Evolutionary conservation across 1,140 invertebrate species (phyloP), one percentile per base, ranked within the genome.

Genomic region (Zaprionus capensis): DNA sequence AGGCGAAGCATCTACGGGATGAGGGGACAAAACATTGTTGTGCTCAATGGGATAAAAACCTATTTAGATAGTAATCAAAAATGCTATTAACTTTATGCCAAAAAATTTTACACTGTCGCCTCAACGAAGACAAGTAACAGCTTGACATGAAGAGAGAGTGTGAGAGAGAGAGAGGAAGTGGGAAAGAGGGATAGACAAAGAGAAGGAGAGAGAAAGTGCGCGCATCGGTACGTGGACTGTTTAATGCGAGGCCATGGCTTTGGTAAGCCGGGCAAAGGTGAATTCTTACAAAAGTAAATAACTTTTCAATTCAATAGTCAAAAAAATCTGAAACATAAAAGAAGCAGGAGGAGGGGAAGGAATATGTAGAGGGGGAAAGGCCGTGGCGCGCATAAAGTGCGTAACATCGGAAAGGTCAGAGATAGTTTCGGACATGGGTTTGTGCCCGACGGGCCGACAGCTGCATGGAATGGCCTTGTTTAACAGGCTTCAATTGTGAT

Each of bases 51-150:
- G 76, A 82, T 76, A 82, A 82, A 82, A 82, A 82, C 81, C 81
- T 82, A 82, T 82, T 82, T 82, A 82, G 81, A 82, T 82, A 82
- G 81, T 82, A 82, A 82, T 82, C 81, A 82, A 82, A 82, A 82
- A 82, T 82, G 81, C 81, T 82, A 82, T 82, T 82, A 82, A 82
- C 81, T 82, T 82, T 83, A 82, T 82, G 81, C 80, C 81, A 82
- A 82, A 79, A 82, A 82, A 82, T 82, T 82, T 82, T 82, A 82
- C 81, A 82, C 82, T 82, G 80, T 82, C 80, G 80, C 28, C 34
- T 65, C 63, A 53, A n/a, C 28, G 31, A 31, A 55, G 49, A 36
- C 28, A 36, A 53, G 51, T 22, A 34, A 12, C 38, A 31, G 63
- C 26, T 36, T 38, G 58, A 14, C 22, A 15, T 5, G 38, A 44